Percentiles rank a stretch among this genome's conserved stretches.
These are phyloP conservation scores for Echinometra lucunter DNA, from an alignment of 53 echinoderm and acorn worm species.

Conservation along the genomic window DNA sequence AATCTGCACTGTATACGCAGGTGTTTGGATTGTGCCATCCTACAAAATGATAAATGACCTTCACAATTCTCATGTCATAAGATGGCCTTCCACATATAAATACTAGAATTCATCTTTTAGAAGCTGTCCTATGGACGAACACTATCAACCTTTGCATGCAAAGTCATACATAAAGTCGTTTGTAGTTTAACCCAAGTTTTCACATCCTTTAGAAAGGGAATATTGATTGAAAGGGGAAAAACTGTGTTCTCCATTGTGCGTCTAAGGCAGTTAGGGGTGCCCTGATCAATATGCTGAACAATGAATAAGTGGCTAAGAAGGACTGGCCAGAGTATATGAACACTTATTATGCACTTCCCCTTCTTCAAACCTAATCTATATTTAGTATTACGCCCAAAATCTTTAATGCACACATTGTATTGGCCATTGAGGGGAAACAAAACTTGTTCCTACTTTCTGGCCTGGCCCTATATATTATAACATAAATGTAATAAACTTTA, in stretches of 20 bases:
- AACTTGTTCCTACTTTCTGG: too few relatives aligned
- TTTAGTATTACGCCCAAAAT: not conserved
- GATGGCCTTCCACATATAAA: not conserved
- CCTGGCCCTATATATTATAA: too few relatives aligned
- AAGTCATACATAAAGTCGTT: not conserved
- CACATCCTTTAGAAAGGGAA: not conserved
- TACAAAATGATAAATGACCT: too few relatives aligned
- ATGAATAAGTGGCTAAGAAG: not conserved
- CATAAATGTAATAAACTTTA: too few relatives aligned
- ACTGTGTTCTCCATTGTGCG: not conserved
- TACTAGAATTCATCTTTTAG: not conserved
- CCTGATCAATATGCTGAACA: not conserved
- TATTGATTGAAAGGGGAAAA: conserved; percentile 29
- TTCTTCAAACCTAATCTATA: not conserved
- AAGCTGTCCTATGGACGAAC: not conserved
- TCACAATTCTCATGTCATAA: not conserved
- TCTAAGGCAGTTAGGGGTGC: not conserved
- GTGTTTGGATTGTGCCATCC: too few relatives aligned
- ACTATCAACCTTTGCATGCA: not conserved
- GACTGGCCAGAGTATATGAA: not conserved
- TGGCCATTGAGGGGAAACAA: too few relatives aligned
- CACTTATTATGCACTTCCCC: not conserved
- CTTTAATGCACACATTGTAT: not conserved
- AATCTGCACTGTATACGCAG: too few relatives aligned
- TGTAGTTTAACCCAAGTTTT: not conserved